Percentiles rank a stretch among this genome's conserved stretches.
Conservation (phyloP, 2,113 vertebrate genomes). For the Pedetes capensis region DNA sequence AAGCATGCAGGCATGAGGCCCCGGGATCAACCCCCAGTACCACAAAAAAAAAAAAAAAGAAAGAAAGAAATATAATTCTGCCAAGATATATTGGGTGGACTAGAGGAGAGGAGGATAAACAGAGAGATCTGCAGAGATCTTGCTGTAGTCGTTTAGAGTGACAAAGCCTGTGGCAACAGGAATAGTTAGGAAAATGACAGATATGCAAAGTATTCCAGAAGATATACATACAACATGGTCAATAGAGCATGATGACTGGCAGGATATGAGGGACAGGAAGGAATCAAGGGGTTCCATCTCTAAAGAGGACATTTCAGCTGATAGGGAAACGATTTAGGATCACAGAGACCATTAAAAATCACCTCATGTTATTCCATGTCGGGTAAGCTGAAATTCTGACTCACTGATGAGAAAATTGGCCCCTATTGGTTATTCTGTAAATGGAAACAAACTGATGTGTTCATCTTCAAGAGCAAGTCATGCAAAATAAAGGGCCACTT, state of each 20-base stretch:
- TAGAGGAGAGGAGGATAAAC: background rate
- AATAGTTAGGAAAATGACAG: background rate
- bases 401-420: slow-evolving; percentile 30
- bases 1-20: too few species aligned
- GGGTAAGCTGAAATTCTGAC: background rate
- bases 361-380: background rate
- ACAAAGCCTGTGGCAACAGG: background rate
- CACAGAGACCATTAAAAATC: background rate
- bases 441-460: slow-evolving; percentile 17
- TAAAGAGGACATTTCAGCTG: slow-evolving; percentile 9
- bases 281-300: background rate
- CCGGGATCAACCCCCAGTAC: too few species aligned
- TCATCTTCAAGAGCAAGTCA: background rate
- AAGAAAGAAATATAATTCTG: background rate
- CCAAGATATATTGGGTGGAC: background rate
- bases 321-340: background rate
- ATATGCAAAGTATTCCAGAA: background rate
- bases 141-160: background rate
- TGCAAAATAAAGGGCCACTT: background rate
- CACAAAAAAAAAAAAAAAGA: too few species aligned
- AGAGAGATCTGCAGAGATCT: background rate
- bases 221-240: background rate
- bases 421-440: slow-evolving; percentile 37
- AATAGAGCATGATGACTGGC: background rate
- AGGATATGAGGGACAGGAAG: background rate